These are phyloP conservation scores for Drosophila eugracilis DNA, from an alignment of 1,140 invertebrate species.

Conservation along the genomic window DNA sequence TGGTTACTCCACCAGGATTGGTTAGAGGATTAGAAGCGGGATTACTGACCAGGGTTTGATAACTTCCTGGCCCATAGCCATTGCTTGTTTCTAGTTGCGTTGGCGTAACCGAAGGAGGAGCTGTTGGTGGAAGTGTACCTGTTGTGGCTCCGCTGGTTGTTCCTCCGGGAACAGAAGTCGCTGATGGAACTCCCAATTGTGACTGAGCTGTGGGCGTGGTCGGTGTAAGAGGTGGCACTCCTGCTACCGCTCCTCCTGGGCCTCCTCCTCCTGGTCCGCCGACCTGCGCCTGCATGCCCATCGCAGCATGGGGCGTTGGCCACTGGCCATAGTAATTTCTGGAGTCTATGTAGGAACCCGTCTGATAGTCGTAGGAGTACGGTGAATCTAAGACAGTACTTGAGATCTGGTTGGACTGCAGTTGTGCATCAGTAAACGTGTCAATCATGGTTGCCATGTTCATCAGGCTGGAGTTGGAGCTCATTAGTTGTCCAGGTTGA, in stretches of 20 bases:
- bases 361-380: conserved; percentile 88
- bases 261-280: conserved; percentile 7
- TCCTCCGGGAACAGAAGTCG: conserved; percentile 21
- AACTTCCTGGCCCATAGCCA: conserved; percentile 55
- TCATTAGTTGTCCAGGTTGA: conserved; percentile 81
- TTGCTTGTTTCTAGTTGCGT: conserved; percentile 65
- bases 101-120: conserved; percentile 32
- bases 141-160: conserved; percentile 20
- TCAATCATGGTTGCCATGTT: conserved; percentile 91
- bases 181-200: conserved; percentile 12
- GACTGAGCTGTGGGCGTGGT: conserved; percentile 61
- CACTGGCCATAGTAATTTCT: conserved; percentile 84
- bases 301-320: conserved; percentile 68
- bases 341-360: conserved; percentile 84
- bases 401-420: conserved; percentile 93
- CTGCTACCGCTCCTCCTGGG: conserved; percentile 17
- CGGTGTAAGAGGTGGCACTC: conserved; percentile 46
- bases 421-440: conserved; percentile 89
- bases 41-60: conserved; percentile 60
- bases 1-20: conserved; percentile 32
- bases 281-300: conserved; percentile 59
- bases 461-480: conserved; percentile 86
- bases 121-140: conserved; percentile 26
- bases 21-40: conserved; percentile 40
- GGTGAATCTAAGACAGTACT: conserved; percentile 92